These are phyloP conservation scores for Drosophila nigrodunni DNA, from an alignment of 1,140 invertebrate species.

Conservation along the genomic window DNA sequence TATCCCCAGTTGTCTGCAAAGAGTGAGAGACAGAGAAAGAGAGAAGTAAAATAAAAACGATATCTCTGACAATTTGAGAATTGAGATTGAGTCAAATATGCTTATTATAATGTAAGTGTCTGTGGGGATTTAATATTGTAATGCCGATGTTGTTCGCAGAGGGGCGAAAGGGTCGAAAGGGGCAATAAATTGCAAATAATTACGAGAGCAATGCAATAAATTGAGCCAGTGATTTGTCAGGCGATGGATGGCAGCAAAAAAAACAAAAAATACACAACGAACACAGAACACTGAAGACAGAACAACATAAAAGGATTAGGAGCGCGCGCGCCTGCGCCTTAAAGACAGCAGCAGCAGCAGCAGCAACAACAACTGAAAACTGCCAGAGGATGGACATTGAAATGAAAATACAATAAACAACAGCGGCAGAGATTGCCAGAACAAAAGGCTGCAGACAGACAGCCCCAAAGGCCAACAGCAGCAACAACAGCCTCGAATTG, in stretches of 20 bases:
- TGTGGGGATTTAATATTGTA: constrained; percentile 18
- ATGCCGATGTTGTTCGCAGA: constrained; percentile 9
- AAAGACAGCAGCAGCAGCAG: constrained; percentile 37
- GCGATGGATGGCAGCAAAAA: constrained; percentile 23
- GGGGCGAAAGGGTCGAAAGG: constrained; percentile 14
- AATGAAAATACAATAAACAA: constrained; percentile 73
- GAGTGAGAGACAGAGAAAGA: constrained; percentile 24
- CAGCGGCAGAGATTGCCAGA: constrained; percentile 55
- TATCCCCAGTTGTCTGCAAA: constrained; percentile 93
- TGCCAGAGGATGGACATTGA: constrained; percentile 70
- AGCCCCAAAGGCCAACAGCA: constrained; percentile 53
- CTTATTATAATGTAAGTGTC: constrained; percentile 16
- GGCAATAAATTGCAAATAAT: constrained; percentile 78
- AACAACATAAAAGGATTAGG: constrained; percentile 74
- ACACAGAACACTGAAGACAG: no score
- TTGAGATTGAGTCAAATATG: constrained; percentile 6
- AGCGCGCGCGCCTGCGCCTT: constrained; percentile 33
- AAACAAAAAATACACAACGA: neutral
- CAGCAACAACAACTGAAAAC: constrained; percentile 15
- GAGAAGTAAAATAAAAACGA: neutral
- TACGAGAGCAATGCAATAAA: constrained; percentile 76
- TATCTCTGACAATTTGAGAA: constrained; percentile 13
- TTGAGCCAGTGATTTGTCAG: constrained; percentile 74
- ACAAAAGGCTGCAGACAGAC: constrained; percentile 67
- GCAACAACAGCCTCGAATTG: constrained; percentile 21